Percentiles rank a stretch among this genome's conserved stretches.
These are phyloP conservation scores for Acrossocheilus wenchowensis DNA, from an alignment of 2,797 vertebrate genomes.

Conservation along the genomic window DNA sequence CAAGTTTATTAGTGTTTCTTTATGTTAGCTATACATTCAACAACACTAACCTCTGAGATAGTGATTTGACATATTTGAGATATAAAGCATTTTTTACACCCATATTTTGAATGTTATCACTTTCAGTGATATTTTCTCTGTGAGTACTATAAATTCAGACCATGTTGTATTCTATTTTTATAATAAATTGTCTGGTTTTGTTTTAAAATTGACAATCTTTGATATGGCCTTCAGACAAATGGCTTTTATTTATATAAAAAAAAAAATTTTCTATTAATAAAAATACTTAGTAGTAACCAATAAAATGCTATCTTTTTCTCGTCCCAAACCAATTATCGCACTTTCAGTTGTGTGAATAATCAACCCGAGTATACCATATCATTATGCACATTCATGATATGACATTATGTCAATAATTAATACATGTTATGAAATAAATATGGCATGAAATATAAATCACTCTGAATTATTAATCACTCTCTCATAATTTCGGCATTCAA, in stretches of 20 bases:
- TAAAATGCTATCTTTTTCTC: background rate
- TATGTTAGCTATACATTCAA: background rate
- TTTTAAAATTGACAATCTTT: background rate
- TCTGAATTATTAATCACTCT: background rate
- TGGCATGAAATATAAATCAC: slow-evolving; percentile 12
- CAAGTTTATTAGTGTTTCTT: background rate
- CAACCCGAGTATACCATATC: background rate
- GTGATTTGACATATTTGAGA: background rate
- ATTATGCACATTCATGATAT: background rate
- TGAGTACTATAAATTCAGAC: background rate
- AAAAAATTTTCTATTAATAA: background rate
- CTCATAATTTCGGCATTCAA: background rate
- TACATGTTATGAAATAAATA: background rate
- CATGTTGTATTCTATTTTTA: background rate
- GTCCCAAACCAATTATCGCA: background rate
- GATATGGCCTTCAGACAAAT: background rate
- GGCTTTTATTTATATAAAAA: background rate
- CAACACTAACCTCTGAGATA: background rate
- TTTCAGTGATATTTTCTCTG: background rate
- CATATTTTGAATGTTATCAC: background rate
- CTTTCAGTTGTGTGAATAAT: background rate
- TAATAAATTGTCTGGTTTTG: background rate
- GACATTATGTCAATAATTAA: background rate
- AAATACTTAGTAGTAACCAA: background rate
- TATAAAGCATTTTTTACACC: too few species aligned